Percentiles rank a stretch among this genome's conserved stretches.
Conservation (phyloP, 2,888 invertebrate species). For the Drosophila setosimentum region DNA sequence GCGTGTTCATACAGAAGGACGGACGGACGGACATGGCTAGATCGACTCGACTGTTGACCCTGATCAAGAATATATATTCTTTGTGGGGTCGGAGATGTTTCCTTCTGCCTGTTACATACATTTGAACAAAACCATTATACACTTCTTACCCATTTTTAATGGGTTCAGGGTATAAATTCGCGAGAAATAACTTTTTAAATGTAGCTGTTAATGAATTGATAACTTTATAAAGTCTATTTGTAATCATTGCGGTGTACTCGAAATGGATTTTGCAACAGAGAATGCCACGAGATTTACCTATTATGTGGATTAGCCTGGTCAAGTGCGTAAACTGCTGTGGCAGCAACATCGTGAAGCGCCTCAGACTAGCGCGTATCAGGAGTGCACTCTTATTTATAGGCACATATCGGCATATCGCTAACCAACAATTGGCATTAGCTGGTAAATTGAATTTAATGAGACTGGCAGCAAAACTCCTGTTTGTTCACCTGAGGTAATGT, state of each 20-base stretch:
- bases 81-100: no score
- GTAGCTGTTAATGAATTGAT: no score
- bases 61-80: no score
- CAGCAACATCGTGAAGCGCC: conserved; percentile 54
- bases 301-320: conserved; percentile 60
- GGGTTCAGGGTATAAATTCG: no score
- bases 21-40: no score
- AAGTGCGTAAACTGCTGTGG: conserved; percentile 50
- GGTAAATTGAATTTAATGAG: conserved; percentile 67
- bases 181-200: no score
- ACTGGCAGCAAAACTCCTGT: conserved; percentile 34
- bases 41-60: no score
- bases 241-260: not conserved
- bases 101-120: no score
- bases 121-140: no score
- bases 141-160: no score
- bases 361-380: not conserved
- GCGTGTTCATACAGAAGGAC: no score
- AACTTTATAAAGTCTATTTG: not conserved
- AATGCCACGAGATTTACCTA: conserved; percentile 51
- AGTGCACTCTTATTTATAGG: conserved; percentile 40
- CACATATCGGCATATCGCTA: conserved; percentile 36
- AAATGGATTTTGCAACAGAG: not conserved
- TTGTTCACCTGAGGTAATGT: conserved; percentile 47
- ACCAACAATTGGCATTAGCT: conserved; percentile 50